Evolutionary conservation across 2,797 vertebrate genomes (phyloP).

Genomic region (Oophaga sylvatica): DNA sequence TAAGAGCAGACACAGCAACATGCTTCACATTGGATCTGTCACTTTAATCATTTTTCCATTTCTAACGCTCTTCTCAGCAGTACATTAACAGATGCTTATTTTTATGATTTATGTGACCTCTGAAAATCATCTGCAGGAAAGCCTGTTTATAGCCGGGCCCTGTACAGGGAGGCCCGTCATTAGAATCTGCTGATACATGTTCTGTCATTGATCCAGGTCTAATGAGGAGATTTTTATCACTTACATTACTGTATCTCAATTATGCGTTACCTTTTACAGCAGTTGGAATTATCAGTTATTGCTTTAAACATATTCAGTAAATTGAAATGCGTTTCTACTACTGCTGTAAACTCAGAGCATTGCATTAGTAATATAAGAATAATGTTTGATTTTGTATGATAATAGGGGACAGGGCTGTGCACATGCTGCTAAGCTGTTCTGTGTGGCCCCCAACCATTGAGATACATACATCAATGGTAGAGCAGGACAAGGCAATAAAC

Average conservation of each 20-base stretch:
- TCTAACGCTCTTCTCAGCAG: background rate
- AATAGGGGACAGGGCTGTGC: too few species aligned
- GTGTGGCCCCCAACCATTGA: too few species aligned
- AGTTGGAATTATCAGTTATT: background rate
- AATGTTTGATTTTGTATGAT: too few species aligned
- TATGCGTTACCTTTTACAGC: background rate
- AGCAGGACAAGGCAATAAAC: too few species aligned
- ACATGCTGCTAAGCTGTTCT: too few species aligned
- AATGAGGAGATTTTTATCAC: background rate
- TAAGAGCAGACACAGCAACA: background rate
- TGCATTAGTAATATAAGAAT: too few species aligned
- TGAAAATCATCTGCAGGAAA: slow-evolving; percentile 16
- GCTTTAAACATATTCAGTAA: background rate
- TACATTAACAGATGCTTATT: slow-evolving; percentile 34
- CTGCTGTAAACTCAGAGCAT: too few species aligned
- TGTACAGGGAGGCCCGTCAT: background rate
- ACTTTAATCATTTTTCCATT: slow-evolving; percentile 31
- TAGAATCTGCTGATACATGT: slow-evolving; percentile 29
- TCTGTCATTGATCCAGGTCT: slow-evolving; percentile 23
- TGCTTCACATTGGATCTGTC: background rate
- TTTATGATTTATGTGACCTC: slow-evolving; percentile 33
- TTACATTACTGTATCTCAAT: background rate
- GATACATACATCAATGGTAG: too few species aligned
- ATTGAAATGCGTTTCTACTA: background rate
- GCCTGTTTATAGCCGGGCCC: slow-evolving; percentile 2